Evolutionary conservation across 2,113 vertebrate genomes (phyloP).

Genomic region (Okapia johnstoni): DNA sequence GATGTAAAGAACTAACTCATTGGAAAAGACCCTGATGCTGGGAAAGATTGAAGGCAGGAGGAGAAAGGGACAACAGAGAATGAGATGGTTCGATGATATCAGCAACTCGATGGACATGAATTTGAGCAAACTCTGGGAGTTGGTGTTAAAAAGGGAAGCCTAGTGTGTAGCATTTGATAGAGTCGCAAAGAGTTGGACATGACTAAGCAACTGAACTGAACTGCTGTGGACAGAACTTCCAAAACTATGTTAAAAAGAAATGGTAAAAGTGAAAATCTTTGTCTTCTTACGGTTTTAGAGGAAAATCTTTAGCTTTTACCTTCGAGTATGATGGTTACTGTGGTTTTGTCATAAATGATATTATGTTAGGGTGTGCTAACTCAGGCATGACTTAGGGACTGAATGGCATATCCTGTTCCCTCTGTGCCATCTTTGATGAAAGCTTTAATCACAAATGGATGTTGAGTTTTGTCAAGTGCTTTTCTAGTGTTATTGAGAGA

Average conservation of each 20-base stretch:
- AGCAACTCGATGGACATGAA: neutral
- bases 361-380: neutral
- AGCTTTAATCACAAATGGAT: neutral
- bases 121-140: neutral
- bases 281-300: neutral
- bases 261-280: neutral
- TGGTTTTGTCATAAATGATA: neutral
- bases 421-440: neutral
- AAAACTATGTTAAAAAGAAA: neutral
- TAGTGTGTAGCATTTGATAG: rapidly evolving
- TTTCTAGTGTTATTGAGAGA: neutral
- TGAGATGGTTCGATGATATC: neutral
- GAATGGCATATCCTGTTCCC: neutral
- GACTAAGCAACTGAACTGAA: neutral
- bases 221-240: neutral
- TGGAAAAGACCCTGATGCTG: neutral
- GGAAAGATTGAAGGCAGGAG: neutral
- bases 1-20: neutral
- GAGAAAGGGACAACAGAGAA: neutral
- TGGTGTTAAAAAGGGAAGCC: neutral
- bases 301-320: neutral
- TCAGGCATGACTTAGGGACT: neutral
- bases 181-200: rapidly evolving
- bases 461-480: neutral
- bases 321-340: neutral